phyloP scores from a whole-genome alignment of 2,888 invertebrate species.

The Tetramorium bicarinatum region DNA sequence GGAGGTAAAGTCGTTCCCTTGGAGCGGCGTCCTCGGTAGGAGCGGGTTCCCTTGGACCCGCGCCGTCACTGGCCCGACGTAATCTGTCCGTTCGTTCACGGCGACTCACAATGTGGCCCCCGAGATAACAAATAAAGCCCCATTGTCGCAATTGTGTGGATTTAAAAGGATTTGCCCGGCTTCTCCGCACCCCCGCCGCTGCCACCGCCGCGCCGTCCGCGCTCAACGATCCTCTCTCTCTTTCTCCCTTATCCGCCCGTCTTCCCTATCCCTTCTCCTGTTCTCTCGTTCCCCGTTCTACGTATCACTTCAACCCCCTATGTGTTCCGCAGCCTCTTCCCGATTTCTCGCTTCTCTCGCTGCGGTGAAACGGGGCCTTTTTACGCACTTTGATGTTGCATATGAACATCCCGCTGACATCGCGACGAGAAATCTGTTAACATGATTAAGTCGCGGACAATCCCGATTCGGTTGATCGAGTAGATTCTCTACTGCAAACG shows the following conservation, averaged over 20 bases:
- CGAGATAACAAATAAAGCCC: constrained; percentile 87
- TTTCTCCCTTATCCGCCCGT: constrained; percentile 34
- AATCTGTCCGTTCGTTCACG: constrained; percentile 86
- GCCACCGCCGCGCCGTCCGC: constrained; percentile 34
- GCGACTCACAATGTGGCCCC: constrained; percentile 87
- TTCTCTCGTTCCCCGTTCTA: constrained; percentile 18
- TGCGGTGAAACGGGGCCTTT: constrained; percentile 41
- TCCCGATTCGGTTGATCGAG: neutral
- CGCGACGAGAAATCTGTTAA: neutral
- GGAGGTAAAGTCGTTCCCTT: constrained; percentile 83
- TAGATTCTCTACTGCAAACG: neutral
- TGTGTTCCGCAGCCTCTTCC: constrained; percentile 52
- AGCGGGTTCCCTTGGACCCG: constrained; percentile 82
- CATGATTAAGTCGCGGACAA: neutral
- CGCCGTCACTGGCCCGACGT: constrained; percentile 85
- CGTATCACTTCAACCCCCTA: constrained; percentile 33
- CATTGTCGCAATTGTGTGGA: constrained; percentile 87
- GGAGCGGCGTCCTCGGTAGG: constrained; percentile 73
- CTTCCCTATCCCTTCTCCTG: constrained; percentile 60
- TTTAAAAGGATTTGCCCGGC: constrained; percentile 86
- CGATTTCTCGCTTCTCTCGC: constrained; percentile 60
- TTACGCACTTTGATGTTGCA: constrained; percentile 32
- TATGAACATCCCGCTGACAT: constrained; percentile 10
- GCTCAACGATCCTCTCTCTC: constrained; percentile 60
- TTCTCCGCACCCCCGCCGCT: constrained; percentile 60